Evolutionary conservation across 2,113 vertebrate genomes (phyloP), one percentile per base, ranked within the genome.

Genomic region (Galemys pyrenaicus): DNA sequence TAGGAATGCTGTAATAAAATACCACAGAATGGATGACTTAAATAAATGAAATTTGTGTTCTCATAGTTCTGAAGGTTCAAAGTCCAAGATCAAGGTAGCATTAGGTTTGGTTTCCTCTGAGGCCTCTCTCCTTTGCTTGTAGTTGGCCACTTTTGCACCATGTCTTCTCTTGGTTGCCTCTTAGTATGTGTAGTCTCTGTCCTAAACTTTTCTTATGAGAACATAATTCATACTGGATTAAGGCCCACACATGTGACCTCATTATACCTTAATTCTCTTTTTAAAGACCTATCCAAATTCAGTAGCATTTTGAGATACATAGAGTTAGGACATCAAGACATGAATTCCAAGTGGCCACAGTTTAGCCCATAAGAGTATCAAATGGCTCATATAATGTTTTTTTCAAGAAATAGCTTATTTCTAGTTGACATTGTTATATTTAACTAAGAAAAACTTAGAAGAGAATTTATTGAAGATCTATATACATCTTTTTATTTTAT

Each of bases 401-500:
- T 87, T 80, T 37, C 22, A 54, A 91, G 71, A 87, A 75, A 26
- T 79, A 70, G 20, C 73, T 51, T 44, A 58, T 46, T 89, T 95
- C 37, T 70, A 58, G 20, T 49, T 89, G 19, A 67, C 86, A 20
- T 71, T 39, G 78, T 77, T 39, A 87, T 86, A 20, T 10, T 62
- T 79, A 51, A 51, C 46, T 35, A 22, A 37, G 51, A 68, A n/a
- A 85, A 84, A 71, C 51, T 68, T 19, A 32, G 71, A 30, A 90
- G 62, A 62, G 20, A 78, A 28, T 89, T 16, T 91, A 32, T 77
- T 88, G 91, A 95, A 73, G 26, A 13, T 85, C 64, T 85, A 41
- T 13, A 46, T 74, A 16, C 2, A 39, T 89, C 6, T 92, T 77
- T 56, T 46, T 19, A 58, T 86, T 78, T 80, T 91, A 77, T 58